Evolutionary conservation across 2,113 vertebrate genomes (phyloP), one percentile per base, ranked within the genome.

Genomic region (Miniopterus natalensis): DNA sequence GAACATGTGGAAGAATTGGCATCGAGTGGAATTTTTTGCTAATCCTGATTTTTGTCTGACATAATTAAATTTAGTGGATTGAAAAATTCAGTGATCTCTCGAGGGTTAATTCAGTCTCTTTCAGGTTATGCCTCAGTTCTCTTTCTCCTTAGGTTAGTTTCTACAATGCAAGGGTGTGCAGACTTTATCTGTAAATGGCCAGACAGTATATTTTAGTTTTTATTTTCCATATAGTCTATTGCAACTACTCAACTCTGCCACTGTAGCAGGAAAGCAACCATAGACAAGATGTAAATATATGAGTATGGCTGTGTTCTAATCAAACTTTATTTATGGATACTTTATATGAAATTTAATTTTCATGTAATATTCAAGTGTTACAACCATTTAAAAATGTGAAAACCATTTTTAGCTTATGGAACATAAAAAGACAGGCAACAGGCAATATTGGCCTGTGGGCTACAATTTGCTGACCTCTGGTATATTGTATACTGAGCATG

Each of bases 101-200:
- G 6, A 40, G 17, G 53, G 13, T 71, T 55, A 87, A 70, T 57
- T 75, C 75, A 36, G 29, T 84, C 23, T 88, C 49, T 92, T 88
- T 92, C 55, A 90, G 1, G 3, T 75, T 63, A 66, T 78, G 36
- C 14, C 20, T 84, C 78, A 31, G 1, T 80, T 79, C 45, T 65
- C 12, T 86, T 93, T 61, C 36, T 93, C 53, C 47, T 78, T 51
- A 77, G 81, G 65, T 53, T 90, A 31, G 31, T 74, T 90, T 87
- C 70, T 78, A 71, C 53, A 14, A 57, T 42, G n/a, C 15, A 57
- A 13, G 23, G 17, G 18, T 14, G 23, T 11, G 20, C 31, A 70
- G 74, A 84, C 27, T 53, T 45, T 61, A 66, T 85, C 51, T n/a
- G 23, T 40, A 79, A 95, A 74, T 66, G 36, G 7, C 40, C 42